Evolutionary conservation across 1,140 invertebrate genomes (phyloP), one percentile per base, ranked within the genome.

Genomic region (Trachymyrmex septentrionalis): DNA sequence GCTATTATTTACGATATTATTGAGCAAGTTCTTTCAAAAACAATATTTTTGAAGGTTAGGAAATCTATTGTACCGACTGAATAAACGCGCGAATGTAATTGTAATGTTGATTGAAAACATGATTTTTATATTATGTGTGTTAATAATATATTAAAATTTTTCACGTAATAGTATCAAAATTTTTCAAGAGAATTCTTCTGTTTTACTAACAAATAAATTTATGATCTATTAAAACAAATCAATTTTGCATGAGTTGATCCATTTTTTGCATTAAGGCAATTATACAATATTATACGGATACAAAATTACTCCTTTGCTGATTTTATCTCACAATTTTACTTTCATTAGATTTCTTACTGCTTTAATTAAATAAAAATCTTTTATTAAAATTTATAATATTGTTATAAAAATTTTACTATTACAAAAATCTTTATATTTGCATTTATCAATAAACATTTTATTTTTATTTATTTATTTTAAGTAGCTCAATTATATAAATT

Each of bases 401-500:
- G 0, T 0, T 72, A 53, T 72, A 14, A 30, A 72, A 72, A 72
- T 55, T 53, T 53, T n/a, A 34, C 53, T 27, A 21, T 71, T 0
- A 3, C 0, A 30, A 4, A 72, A 55, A 30, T 55, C 0, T 14
- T 55, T n/a, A 12, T 16, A 16, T 72, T 16, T 53, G 16, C 0
- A 30, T 71, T 72, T 72, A 55, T 14, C 16, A n/a, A 6, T 14
- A 53, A 14, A 14, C 3, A 7, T 19, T 5, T 4, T 72, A 44
- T 72, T 53, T 73, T 55, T 73, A 73, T 27, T n/a, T n/a, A 21
- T 55, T 3, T 55, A 57, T 73, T 34, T 30, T 30, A 14, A 30
- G 0, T 69, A 24, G 14, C 21, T 14, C 1, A 55, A 24, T 44
- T 38, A 21, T 24, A 53, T 19, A 1, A 27, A 53, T 53, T 53